Evolutionary conservation across 2,797 vertebrate genomes (phyloP), one percentile per base, ranked within the genome.

Genomic region (Glossophaga mutica): DNA sequence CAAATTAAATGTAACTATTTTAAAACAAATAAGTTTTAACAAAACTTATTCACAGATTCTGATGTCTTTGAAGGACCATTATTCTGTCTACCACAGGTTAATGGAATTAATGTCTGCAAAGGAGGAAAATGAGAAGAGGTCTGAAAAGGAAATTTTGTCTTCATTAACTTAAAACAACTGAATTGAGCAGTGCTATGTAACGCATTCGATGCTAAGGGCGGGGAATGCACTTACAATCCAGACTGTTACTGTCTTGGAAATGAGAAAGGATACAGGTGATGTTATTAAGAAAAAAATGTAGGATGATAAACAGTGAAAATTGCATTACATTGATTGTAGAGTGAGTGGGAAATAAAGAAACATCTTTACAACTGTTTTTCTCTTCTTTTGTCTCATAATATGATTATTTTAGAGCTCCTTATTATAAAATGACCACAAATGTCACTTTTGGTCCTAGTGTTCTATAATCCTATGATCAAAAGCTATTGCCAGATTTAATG

Each of bases 381-480:
- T 91, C 44, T 91, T 88, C 39, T 92, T 92, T 90, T 76, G 50
- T 91, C 4, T 19, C 24, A 14, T 87, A 62, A 59, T 95, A 95
- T 96, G 97, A 95, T 97, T 94, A 97, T 91, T 95, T 89, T 74
- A 84, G 74, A 70, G 44, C 74, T 86, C 65, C 32, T 94, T 70
- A 81, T 97, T 97, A 96, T 74, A 92, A 95, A 76, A 87, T 96
- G 89, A 94, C 91, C 57, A 77, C 24, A 22, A 67, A 93, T 77
- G 65, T 71, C 88, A 96, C 73, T 59, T 90, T 85, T 4, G 11
- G 42, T 14, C 42, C 50, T 87, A 86, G 4, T 37, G 71, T 83
- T 92, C 70, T 94, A 55, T 87, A 96, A 89, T 93, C 59, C 87
- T 92, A 48, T 90, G 83, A 95, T 93, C 83, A 96, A 88, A 97